Evolutionary conservation across 2,888 invertebrate species (phyloP).

Genomic region (Apeira syringaria): DNA sequence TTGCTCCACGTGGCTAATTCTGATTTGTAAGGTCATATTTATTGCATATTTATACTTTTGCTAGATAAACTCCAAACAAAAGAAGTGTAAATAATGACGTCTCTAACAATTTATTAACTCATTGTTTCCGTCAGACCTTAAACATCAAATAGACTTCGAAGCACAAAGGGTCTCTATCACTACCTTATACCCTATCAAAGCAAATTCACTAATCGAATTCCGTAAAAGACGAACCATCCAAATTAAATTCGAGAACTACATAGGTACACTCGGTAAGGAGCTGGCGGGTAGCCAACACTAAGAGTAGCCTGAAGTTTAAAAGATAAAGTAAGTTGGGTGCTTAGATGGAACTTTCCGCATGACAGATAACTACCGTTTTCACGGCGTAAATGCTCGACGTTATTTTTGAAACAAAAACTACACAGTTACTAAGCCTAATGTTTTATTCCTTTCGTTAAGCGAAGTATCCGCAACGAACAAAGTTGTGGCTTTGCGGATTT

Average conservation of each 20-base stretch:
- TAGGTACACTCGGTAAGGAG: not conserved
- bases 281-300: not conserved
- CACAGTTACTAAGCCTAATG: constrained; percentile 16
- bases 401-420: constrained; percentile 11
- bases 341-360: not conserved
- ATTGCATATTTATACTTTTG: no score
- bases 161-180: no score
- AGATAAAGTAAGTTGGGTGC: not conserved
- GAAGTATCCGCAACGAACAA: constrained; percentile 11
- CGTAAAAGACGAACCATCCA: not conserved
- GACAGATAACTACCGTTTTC: constrained; percentile 5
- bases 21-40: no score
- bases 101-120: no score
- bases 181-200: not conserved
- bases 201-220: not conserved
- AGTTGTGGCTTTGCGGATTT: constrained; percentile 20
- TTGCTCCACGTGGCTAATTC: no score
- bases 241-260: not conserved
- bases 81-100: no score
- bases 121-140: no score
- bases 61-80: no score
- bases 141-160: no score
- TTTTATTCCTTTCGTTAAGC: constrained; percentile 20
- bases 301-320: not conserved
- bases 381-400: constrained; percentile 5